Evolutionary conservation across 2,797 vertebrate genomes (phyloP), one percentile per base, ranked within the genome.

Genomic region (Macropodus opercularis): DNA sequence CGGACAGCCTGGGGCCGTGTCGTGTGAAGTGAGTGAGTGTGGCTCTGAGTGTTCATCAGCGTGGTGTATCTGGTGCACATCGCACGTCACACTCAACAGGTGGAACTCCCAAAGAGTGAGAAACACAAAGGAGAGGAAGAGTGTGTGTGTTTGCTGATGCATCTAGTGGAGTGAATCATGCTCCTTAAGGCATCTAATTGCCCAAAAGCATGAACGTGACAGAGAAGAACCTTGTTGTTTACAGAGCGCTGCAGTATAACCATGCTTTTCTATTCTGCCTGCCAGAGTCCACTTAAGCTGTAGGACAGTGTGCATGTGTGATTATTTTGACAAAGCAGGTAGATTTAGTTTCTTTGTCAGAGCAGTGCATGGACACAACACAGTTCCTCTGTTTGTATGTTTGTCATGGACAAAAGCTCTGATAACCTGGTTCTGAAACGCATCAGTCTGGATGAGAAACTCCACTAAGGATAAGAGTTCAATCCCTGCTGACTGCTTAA

Each of bases 401-500:
- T n/a, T n/a, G n/a, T n/a, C n/a, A n/a, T n/a, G 3, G 15, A 14
- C 27, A 43, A 26, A 56, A 43, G 39, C 23, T 39, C 19, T 5
- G 23, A 57, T 59, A 42, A 35, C 17, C 68, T 72, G 11, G 15
- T 68, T 69, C 52, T 76, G 51, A 72, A 61, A 75, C 44, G 41
- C 46, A 63, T 73, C 68, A 4, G 73, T 83, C 67, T 69, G 60
- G 77, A 83, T 77, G 70, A 76, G 79, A 83, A 86, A 64, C 63
- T 68, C 41, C 21, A n/a, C 43, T 51, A 49, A 19, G 63, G 74
- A 78, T 78, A 60, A 83, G 72, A 77, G 49, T 61, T 71, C 63
- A 74, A 71, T 88, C 84, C 79, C 84, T 10, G 39, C 77, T 66
- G 87, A 84, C 69, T 80, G 64, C 75, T 74, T 75, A 83, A 81